phyloP scores from a whole-genome alignment of 2,888 invertebrate species.

The Balanococcus diminutus region DNA sequence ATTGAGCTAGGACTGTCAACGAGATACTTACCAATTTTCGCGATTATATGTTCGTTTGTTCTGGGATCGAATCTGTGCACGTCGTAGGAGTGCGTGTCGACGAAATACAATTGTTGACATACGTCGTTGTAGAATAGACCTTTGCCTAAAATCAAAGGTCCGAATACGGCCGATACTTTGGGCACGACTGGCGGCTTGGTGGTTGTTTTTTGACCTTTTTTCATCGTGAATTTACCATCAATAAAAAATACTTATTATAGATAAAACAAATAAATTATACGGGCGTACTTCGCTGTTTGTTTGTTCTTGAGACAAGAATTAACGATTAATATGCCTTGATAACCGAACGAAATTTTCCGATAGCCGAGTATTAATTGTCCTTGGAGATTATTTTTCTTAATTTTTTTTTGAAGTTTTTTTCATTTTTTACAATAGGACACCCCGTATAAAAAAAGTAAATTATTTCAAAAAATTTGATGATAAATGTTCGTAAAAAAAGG shows the following conservation, averaged over 20 bases:
- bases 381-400: neutral
- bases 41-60: constrained; percentile 63
- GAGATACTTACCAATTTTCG: constrained; percentile 51
- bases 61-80: constrained; percentile 65
- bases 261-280: neutral
- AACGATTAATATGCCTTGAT: neutral
- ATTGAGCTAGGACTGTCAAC: neutral
- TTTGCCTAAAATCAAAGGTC: constrained; percentile 61
- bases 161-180: constrained; percentile 47
- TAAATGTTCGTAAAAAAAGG: too few species aligned
- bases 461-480: too few species aligned
- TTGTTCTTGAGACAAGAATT: neutral
- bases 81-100: constrained; percentile 66
- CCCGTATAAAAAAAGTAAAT: too few species aligned
- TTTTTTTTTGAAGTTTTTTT: too few species aligned
- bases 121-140: constrained; percentile 69
- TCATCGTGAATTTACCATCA: neutral
- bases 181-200: neutral
- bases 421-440: too few species aligned
- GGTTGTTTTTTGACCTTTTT: neutral
- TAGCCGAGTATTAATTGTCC: neutral
- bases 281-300: neutral
- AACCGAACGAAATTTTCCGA: neutral
- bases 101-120: constrained; percentile 68
- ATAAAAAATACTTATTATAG: neutral